Base-by-base conservation (phyloP, 2,113 vertebrate species). In the Lycocorax pyrrhopterus region DNA sequence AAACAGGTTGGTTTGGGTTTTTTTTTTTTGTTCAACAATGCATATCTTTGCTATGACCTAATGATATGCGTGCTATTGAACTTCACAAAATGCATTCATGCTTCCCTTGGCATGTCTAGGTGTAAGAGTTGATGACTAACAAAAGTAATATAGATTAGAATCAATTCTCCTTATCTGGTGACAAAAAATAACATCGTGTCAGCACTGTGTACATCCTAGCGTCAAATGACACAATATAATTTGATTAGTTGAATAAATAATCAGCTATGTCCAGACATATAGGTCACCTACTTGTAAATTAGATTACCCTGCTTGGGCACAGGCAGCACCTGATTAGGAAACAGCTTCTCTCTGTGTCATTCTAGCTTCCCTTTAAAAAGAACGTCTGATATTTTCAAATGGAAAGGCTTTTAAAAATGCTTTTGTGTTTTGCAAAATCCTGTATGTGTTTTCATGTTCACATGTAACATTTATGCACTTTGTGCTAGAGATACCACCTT, bases 241-340 rank as follows among this genome's bases (percentile, higher is more conserved):
- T 95, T 97, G 96, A 94, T 96, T 89, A 97, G 94, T 82, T 94
- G 94, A 97, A 96, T 97, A 94, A 97, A 95, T 95, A 95, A 96
- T 92, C 93, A 87, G 89, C 47, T 95, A 67, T 79, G 87, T 60
- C 88, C 88, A 96, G 92, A 89, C 72, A 60, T 87, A 90, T 90
- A 97, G 97, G 95, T 96, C 87, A 94, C 95, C 96, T 92, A 88
- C 84, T 93, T 93, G 92, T 84, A 96, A 92, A 97, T 84, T 87
- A 81, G 77, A 88, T 93, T 92, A 94, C 52, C 47, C 58, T 94
- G 90, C 92, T 90, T 93, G 77, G 71, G 91, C 77, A 82, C 75
- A 74, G 78, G 74, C 91, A 73, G 90, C 89, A 75, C 63, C 66
- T 93, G 84, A 95, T 96, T 91, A 83, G 63, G 83, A 86, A 90